phyloP scores from a whole-genome alignment of 2,888 invertebrate species.

The Sminthurides aquaticus region DNA sequence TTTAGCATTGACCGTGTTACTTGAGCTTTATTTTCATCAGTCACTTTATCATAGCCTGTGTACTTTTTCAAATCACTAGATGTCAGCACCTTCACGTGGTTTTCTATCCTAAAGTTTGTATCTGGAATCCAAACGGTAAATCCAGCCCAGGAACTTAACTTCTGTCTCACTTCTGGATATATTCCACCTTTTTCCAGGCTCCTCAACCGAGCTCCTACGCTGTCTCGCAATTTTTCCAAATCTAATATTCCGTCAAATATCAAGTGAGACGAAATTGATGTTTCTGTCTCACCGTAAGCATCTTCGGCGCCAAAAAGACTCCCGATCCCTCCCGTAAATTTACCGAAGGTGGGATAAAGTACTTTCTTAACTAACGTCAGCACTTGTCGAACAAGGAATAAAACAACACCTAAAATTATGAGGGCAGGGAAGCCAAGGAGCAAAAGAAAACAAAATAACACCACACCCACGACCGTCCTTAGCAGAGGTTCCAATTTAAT shows the following conservation, averaged over 20 bases:
- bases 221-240: background rate
- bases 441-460: too few species aligned
- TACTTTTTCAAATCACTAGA: background rate
- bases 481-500: too few species aligned
- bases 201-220: background rate
- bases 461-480: too few species aligned
- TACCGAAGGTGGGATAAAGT: background rate
- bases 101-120: background rate
- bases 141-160: background rate
- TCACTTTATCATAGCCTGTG: background rate
- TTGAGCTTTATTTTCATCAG: background rate
- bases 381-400: background rate
- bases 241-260: background rate
- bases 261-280: background rate
- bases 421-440: background rate
- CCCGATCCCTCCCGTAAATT: background rate
- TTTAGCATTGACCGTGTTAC: background rate
- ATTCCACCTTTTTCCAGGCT: background rate
- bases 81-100: background rate
- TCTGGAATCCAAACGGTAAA: background rate
- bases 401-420: background rate
- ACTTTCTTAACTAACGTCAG: background rate
- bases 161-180: background rate
- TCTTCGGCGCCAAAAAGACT: background rate
- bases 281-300: background rate